Conservation (phyloP, 2,797 vertebrate genomes). For the Momotus momota region DNA sequence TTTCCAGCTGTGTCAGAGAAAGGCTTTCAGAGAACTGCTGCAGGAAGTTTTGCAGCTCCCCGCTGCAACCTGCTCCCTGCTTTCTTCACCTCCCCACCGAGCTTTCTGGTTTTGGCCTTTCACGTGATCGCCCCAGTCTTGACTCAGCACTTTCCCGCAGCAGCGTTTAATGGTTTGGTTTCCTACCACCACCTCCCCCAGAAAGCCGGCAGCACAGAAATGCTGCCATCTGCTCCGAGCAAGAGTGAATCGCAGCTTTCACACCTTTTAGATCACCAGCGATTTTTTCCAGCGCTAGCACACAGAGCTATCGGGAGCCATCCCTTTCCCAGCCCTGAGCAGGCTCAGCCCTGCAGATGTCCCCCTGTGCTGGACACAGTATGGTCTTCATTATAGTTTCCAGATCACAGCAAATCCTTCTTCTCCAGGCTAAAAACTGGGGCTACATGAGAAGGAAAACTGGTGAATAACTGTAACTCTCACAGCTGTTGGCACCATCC, state of each 20-base stretch:
- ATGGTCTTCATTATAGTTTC: accelerated
- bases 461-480: not conserved
- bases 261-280: accelerated
- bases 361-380: not conserved
- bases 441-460: not conserved
- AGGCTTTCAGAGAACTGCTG: not conserved
- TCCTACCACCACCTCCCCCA: constrained; percentile 61
- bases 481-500: not conserved
- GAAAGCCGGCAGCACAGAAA: not conserved
- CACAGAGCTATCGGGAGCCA: not conserved
- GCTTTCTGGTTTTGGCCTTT: not conserved
- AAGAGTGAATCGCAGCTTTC: not conserved
- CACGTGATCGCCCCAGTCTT: constrained; percentile 63
- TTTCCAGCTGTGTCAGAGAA: not conserved
- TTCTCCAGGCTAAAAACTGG: not conserved
- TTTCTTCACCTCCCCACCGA: not conserved
- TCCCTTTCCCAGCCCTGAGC: not conserved
- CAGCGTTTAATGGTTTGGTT: constrained; percentile 71
- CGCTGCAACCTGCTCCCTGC: not conserved
- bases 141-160: constrained; percentile 75
- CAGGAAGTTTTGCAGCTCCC: not conserved
- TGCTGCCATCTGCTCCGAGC: not conserved
- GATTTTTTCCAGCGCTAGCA: not conserved
- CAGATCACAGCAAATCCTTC: not conserved
- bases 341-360: not conserved